phyloP scores from a whole-genome alignment of 2,113 vertebrate species.

The Vidua chalybeata region DNA sequence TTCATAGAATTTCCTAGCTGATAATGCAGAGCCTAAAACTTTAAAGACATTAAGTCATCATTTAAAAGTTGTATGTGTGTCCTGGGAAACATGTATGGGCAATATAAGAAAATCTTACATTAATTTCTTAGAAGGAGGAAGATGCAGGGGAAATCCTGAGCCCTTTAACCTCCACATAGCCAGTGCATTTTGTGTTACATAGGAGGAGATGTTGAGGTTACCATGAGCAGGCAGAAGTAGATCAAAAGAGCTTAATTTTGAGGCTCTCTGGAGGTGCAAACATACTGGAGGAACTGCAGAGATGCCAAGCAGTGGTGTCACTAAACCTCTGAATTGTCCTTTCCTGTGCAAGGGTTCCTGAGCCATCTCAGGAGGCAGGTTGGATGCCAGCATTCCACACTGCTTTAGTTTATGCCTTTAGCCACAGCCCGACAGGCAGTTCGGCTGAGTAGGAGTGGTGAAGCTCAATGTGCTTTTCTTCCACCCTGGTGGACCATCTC shows the following conservation, averaged over 20 bases:
- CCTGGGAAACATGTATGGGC: background rate
- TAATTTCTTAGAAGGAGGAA: background rate
- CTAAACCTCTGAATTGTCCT: background rate
- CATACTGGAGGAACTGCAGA: background rate
- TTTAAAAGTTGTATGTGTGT: background rate
- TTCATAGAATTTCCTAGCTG: background rate
- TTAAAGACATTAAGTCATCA: background rate
- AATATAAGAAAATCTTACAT: background rate
- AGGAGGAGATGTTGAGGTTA: background rate
- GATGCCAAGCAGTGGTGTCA: background rate
- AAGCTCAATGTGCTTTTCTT: background rate
- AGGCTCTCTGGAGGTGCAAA: background rate
- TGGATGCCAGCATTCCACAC: background rate
- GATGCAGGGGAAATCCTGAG: background rate
- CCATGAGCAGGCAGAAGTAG: background rate
- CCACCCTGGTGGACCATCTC: background rate
- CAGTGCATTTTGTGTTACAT: rapidly evolving
- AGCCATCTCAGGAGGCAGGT: background rate
- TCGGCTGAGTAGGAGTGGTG: background rate
- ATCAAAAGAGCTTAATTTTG: background rate
- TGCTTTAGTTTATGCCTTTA: background rate
- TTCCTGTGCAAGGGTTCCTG: background rate
- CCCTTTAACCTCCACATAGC: background rate
- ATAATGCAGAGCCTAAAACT: background rate
- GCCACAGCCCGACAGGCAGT: background rate